phyloP scores from a whole-genome alignment of 2,888 invertebrate genomes.

The Xanthorhoe spadicearia region DNA sequence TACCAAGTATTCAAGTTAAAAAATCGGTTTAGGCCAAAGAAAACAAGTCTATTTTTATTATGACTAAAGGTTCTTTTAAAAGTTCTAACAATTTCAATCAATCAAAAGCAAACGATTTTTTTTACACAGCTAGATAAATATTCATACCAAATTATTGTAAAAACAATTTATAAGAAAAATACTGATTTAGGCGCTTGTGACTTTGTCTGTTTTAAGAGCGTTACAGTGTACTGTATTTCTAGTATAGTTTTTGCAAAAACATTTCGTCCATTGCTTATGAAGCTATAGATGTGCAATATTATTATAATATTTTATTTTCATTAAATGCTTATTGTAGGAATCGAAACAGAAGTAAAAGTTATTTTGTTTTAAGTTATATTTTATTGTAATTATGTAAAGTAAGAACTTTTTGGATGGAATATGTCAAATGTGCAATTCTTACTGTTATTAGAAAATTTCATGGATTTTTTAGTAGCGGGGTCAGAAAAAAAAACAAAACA shows the following conservation, averaged over 20 bases:
- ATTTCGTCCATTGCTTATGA: slow-evolving; percentile 75
- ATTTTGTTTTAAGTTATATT: slow-evolving; percentile 18
- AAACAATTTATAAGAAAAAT: not conserved
- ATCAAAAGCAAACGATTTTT: not conserved
- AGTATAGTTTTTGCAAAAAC: slow-evolving; percentile 44
- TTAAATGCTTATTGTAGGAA: not conserved
- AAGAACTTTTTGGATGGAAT: slow-evolving; percentile 45
- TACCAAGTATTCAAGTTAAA: not conserved
- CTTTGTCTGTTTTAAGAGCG: not conserved
- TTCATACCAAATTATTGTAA: not conserved
- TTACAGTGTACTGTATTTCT: not conserved
- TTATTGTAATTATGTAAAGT: slow-evolving; percentile 32
- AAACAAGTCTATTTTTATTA: not conserved
- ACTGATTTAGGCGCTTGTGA: not conserved
- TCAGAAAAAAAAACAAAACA: slow-evolving; percentile 4
- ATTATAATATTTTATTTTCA: slow-evolving; percentile 15
- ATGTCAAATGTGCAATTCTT: slow-evolving; percentile 61
- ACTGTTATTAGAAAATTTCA: slow-evolving; percentile 51
- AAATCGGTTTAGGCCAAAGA: not conserved
- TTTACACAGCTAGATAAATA: not conserved
- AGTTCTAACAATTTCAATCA: not conserved
- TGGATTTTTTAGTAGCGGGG: slow-evolving; percentile 29
- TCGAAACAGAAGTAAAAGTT: not conserved
- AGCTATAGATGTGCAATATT: slow-evolving; percentile 68
- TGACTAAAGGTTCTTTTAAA: not conserved